Conservation (phyloP, 2,888 invertebrate genomes). For the Drosophila cognata region DNA sequence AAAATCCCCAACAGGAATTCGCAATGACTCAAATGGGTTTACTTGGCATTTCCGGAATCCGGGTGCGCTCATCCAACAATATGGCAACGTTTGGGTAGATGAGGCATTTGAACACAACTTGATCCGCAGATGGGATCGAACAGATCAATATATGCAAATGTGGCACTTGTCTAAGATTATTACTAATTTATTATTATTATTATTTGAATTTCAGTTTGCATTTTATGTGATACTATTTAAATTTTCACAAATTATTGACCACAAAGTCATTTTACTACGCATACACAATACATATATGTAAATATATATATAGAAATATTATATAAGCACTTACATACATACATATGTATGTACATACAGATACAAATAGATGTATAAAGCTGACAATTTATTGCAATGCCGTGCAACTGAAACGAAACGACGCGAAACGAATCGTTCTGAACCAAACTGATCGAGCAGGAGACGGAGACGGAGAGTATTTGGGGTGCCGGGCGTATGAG, state of each 20-base stretch:
- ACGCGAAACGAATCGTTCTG: constrained; percentile 28
- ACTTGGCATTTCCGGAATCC: constrained; percentile 56
- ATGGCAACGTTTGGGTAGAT: neutral
- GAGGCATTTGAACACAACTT: neutral
- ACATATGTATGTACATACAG: neutral
- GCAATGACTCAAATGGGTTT: constrained; percentile 33
- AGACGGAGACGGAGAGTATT: neutral
- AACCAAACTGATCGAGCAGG: constrained; percentile 29
- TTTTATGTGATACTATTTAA: constrained; percentile 59
- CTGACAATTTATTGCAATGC: constrained; percentile 59
- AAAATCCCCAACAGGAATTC: neutral
- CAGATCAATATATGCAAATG: constrained; percentile 62
- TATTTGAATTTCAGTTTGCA: constrained; percentile 23
- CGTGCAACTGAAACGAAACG: constrained; percentile 34
- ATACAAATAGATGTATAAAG: constrained; percentile 2
- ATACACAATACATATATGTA: constrained; percentile 3
- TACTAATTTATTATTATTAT: constrained; percentile 15
- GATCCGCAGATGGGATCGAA: neutral
- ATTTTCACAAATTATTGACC: constrained; percentile 64
- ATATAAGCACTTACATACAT: neutral
- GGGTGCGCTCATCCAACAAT: constrained; percentile 35
- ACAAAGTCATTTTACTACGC: constrained; percentile 63
- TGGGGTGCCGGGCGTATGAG: constrained; percentile 49
- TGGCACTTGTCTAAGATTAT: constrained; percentile 21
- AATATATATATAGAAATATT: neutral